These are phyloP conservation scores for Pristis pectinata DNA, from an alignment of 2,797 vertebrate species.

Conservation along the genomic window DNA sequence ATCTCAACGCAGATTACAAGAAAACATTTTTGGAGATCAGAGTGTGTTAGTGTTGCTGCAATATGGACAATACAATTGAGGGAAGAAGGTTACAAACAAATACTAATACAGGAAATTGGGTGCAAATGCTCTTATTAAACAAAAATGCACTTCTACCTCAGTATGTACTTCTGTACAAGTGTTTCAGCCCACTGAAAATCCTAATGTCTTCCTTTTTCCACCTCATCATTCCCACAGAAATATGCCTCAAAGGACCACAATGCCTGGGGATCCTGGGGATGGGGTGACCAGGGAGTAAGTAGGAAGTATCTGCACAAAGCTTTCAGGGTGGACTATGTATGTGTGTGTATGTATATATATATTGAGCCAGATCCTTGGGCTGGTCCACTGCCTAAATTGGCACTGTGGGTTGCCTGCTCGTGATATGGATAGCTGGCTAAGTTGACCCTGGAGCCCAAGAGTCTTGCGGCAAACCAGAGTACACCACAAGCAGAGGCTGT, in stretches of 20 bases:
- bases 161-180: background rate
- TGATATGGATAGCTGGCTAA: no score
- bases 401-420: no score
- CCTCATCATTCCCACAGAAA: background rate
- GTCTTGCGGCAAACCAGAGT: no score
- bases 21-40: background rate
- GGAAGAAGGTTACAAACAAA: background rate
- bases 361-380: no score
- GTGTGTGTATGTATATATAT: no score
- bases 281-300: no score
- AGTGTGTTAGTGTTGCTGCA: background rate
- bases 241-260: background rate
- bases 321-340: no score
- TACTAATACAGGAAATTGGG: background rate
- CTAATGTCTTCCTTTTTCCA: slow-evolving; percentile 1
- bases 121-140: background rate
- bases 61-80: background rate
- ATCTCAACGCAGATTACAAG: no score
- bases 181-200: background rate
- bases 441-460: no score
- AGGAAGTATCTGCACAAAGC: no score
- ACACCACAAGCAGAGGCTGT: no score
- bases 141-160: background rate
- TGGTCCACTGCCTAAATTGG: no score
- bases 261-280: background rate